phyloP scores from a whole-genome alignment of 2,797 vertebrate genomes.

The Alectoris magna region DNA sequence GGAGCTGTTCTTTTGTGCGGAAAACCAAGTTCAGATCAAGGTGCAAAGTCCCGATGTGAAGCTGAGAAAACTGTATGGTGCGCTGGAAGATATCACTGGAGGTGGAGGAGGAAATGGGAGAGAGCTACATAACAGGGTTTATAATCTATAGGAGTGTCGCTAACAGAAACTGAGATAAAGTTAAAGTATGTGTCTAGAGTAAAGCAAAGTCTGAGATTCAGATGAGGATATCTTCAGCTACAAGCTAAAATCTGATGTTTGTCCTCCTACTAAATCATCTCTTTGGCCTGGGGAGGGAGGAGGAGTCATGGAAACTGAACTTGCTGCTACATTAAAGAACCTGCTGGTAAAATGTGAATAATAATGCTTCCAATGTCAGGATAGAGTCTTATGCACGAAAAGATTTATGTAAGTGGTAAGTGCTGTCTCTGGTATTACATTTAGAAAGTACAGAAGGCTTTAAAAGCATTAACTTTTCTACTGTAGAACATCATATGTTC shows the following conservation, averaged over 20 bases:
- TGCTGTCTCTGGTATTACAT: constrained; percentile 22
- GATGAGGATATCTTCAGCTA: background rate
- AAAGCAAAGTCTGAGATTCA: background rate
- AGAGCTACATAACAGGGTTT: background rate
- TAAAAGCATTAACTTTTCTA: constrained; percentile 45
- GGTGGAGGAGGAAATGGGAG: background rate
- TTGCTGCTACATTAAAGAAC: background rate
- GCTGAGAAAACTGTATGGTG: background rate
- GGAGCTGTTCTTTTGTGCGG: background rate
- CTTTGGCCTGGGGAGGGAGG: background rate
- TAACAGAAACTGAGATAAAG: background rate
- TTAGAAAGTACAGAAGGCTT: constrained; percentile 24
- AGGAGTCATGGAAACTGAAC: background rate
- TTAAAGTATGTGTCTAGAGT: background rate
- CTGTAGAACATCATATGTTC: constrained; percentile 10
- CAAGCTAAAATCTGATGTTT: background rate
- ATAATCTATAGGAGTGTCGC: background rate
- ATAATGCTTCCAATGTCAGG: background rate
- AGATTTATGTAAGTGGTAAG: constrained; percentile 8
- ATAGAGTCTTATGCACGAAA: constrained; percentile 8
- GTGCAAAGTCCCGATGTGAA: background rate
- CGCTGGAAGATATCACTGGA: background rate
- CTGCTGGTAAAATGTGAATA: background rate
- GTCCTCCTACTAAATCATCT: background rate
- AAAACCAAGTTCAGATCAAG: background rate